These are phyloP conservation scores for Astyanax mexicanus DNA, from an alignment of 2,797 vertebrate species.

Conservation along the genomic window DNA sequence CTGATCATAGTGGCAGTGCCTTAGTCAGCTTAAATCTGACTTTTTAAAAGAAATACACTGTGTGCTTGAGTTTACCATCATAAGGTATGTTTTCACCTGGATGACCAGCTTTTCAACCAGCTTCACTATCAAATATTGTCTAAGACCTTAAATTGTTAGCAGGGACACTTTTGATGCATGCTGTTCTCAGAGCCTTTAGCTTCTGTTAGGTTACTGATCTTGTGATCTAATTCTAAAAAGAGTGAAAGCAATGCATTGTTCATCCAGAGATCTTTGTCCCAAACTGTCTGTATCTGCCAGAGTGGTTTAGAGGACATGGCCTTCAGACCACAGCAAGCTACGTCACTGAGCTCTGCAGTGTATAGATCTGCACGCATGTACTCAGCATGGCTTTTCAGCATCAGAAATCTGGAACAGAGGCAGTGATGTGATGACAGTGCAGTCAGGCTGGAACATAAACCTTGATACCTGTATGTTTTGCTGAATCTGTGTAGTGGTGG, in stretches of 20 bases:
- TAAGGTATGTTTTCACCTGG: too few species aligned
- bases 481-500: constrained; percentile 4
- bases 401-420: constrained; percentile 26
- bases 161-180: not conserved
- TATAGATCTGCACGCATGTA: constrained; percentile 20
- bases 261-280: constrained; percentile 4
- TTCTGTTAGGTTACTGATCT: not conserved
- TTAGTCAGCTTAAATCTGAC: too few species aligned
- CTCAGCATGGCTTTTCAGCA: constrained; percentile 12
- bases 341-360: constrained; percentile 30
- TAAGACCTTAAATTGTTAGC: too few species aligned
- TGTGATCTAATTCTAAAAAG: constrained; percentile 12
- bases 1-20: too few species aligned
- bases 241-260: constrained; percentile 1
- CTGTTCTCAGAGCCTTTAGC: not conserved
- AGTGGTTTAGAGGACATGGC: not conserved
- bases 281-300: not conserved
- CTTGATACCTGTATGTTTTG: constrained; percentile 12
- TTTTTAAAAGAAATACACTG: too few species aligned
- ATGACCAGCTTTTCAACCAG: too few species aligned
- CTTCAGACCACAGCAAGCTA: not conserved
- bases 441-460: constrained; percentile 29
- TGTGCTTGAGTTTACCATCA: too few species aligned
- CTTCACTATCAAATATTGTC: too few species aligned
- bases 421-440: constrained; percentile 22